These are phyloP conservation scores for Phortica okadai DNA, from an alignment of 2,888 invertebrate species.

Conservation along the genomic window DNA sequence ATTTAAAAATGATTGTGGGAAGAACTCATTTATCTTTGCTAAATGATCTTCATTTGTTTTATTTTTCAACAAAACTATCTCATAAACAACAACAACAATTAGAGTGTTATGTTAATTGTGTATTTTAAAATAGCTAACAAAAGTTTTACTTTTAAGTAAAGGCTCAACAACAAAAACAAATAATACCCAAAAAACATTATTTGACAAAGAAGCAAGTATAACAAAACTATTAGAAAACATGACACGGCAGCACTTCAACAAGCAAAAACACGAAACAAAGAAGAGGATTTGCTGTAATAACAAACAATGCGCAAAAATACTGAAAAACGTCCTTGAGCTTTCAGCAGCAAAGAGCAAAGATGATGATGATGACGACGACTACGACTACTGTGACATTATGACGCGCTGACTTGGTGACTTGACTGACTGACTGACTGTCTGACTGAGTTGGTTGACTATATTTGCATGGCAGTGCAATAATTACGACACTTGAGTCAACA, in stretches of 20 bases:
- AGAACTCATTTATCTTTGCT: not conserved
- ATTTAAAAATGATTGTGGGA: not conserved
- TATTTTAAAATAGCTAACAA: no score
- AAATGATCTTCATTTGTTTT: not conserved
- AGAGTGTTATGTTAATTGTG: no score
- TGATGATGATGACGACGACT: not conserved
- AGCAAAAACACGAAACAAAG: not conserved
- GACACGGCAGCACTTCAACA: not conserved
- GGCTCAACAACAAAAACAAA: not conserved
- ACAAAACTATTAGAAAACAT: slow-evolving; percentile 5
- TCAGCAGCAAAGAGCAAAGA: slow-evolving; percentile 3
- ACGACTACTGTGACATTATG: no score
- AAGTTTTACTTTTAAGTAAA: no score
- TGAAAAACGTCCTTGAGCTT: slow-evolving; percentile 28
- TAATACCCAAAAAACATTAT: not conserved
- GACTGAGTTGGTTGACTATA: not conserved
- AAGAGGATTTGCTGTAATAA: slow-evolving; percentile 5
- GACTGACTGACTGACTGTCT: slow-evolving; percentile 4
- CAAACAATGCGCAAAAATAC: slow-evolving; percentile 18
- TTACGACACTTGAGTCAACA: slow-evolving; percentile 36
- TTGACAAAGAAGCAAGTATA: not conserved
- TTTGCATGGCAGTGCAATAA: slow-evolving; percentile 25
- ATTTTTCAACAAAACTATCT: no score
- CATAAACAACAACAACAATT: no score
- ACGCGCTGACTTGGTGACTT: not conserved